Percentiles rank a stretch among this genome's conserved stretches.
These are phyloP conservation scores for Sakesphorus luctuosus DNA, from an alignment of 2,113 vertebrate genomes.

Conservation along the genomic window DNA sequence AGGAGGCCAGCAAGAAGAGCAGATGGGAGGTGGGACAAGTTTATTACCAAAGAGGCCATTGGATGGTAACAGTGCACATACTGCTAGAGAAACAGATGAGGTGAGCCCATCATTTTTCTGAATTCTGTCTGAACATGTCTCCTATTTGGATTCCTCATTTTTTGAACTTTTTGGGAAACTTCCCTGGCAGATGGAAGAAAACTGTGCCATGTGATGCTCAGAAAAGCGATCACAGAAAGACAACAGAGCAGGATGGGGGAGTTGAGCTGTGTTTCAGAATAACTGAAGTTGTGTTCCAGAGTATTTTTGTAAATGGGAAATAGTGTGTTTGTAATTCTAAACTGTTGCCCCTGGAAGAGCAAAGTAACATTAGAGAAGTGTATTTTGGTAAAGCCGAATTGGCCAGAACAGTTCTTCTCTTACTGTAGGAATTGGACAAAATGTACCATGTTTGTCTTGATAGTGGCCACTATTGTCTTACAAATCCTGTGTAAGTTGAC, in stretches of 20 bases:
- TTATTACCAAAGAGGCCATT: constrained; percentile 68
- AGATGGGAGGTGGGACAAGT: constrained; percentile 74
- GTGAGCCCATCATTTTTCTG: constrained; percentile 37
- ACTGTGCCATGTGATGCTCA: background rate
- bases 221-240: background rate
- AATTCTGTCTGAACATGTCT: constrained; percentile 23
- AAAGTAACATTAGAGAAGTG: background rate
- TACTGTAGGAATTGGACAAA: background rate
- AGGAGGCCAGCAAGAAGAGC: constrained; percentile 70
- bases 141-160: background rate
- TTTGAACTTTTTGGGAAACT: constrained; percentile 40
- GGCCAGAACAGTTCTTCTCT: background rate
- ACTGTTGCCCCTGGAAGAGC: background rate
- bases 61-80: constrained; percentile 56
- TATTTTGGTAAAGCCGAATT: background rate
- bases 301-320: constrained; percentile 1
- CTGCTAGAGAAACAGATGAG: constrained; percentile 62
- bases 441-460: background rate
- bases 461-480: background rate
- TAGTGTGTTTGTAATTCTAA: background rate
- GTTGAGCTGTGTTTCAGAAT: background rate
- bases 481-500: constrained; percentile 6
- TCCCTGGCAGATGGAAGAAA: constrained; percentile 58
- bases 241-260: background rate
- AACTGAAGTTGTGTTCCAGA: background rate